Base-by-base conservation (phyloP, 2,888 invertebrate species). In the Oligia latruncula region DNA sequence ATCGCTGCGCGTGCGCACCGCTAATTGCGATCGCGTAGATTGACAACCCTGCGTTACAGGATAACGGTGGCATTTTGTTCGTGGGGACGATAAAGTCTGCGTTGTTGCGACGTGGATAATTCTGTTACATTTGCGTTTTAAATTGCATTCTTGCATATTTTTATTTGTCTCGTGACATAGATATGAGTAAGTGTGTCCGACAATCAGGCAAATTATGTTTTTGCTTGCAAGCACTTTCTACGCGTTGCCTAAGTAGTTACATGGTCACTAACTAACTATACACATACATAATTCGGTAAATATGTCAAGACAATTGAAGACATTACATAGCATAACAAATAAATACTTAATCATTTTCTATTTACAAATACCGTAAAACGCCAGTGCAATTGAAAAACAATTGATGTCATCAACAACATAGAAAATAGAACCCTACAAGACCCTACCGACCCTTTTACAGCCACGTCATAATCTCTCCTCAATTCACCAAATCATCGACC, bases 1-100 rank as follows among this genome's bases (percentile, higher is more conserved):
- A 88, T 89, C 86, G 80, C 89, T 90, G 91, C 92, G 92, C 92
- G 90, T 91, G 93, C 92, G 90, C 92, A 90, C 82, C 82, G 86
- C 91, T 94, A 93, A 94, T 94, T 93, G 92, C 91, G 91, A 92
- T 92, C 90, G 86, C 89, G 87, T 82, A 90, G 89, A 89, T 88
- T 88, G 92, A 88, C 92, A 93, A 89, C 91, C 93, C 91, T 93
- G 85, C 90, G 85, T 87, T 87, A 87, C 78, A 88, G 90, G 89
- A 91, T 93, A 93, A 93, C 93, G 93, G 93, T 92, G 90, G 91
- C 91, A 83, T 87, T 87, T 90, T 88, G 90, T 91, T 87, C 87
- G 88, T 87, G 82, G 77, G 75, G 73, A 87, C 80, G 83, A 86
- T 87, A 87, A 85, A 76, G 58, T 60, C 73, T 68, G 23, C 67